Conservation (phyloP, 2,797 vertebrate genomes). For the Apogon hyalosoma region DNA sequence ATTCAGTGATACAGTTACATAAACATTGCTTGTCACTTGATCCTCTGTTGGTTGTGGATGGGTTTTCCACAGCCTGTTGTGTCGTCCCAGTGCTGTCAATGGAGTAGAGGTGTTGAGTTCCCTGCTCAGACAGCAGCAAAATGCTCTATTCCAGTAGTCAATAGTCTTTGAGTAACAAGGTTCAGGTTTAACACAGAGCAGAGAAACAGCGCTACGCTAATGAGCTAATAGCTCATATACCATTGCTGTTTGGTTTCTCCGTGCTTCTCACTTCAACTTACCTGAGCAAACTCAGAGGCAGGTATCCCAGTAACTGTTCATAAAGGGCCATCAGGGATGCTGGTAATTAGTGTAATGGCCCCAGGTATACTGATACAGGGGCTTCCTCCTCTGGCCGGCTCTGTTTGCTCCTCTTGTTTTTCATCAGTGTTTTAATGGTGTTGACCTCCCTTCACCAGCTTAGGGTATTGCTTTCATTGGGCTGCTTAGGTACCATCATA, state of each 20-base stretch:
- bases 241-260: constrained; percentile 39
- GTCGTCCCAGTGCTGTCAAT: constrained; percentile 14
- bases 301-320: constrained; percentile 69
- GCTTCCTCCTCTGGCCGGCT: constrained; percentile 57
- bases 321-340: constrained; percentile 43
- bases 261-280: constrained; percentile 6
- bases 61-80: constrained; percentile 25
- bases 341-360: constrained; percentile 73
- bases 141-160: constrained; percentile 27
- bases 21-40: constrained; percentile 23
- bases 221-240: constrained; percentile 32
- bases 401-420: constrained; percentile 77
- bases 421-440: constrained; percentile 64
- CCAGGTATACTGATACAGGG: constrained; percentile 67
- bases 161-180: constrained; percentile 28
- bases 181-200: constrained; percentile 18
- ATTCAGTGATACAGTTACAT: constrained; percentile 8
- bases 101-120: constrained; percentile 43
- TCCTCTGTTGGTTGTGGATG: constrained; percentile 17
- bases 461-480: constrained; percentile 63
- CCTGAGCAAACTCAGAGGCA: constrained; percentile 24
- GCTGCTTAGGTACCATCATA: constrained; percentile 33
- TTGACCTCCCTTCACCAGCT: constrained; percentile 29
- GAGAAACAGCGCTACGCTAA: constrained; percentile 42
- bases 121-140: constrained; percentile 24